Percentiles rank a stretch among this genome's conserved stretches.
These are phyloP conservation scores for Ferdinandea cuprea DNA, from an alignment of 2,888 invertebrate genomes.

Conservation along the genomic window DNA sequence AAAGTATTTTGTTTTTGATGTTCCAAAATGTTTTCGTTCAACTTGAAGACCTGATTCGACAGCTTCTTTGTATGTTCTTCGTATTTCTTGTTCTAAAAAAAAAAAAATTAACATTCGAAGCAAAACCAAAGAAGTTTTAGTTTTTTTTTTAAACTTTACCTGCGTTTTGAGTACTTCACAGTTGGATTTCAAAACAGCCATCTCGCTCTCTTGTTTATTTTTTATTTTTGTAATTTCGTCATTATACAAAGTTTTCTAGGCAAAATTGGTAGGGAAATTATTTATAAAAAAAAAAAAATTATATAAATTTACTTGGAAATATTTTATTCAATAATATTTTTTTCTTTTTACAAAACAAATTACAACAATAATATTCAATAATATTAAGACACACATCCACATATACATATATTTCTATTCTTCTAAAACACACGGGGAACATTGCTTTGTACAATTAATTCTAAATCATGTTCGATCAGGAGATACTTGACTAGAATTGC, in stretches of 20 bases:
- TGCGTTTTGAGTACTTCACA: slow-evolving; percentile 77
- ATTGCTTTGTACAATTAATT: slow-evolving; percentile 77
- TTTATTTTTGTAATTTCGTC: slow-evolving; percentile 82
- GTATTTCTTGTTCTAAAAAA: slow-evolving; percentile 79
- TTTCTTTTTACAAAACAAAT: slow-evolving; percentile 22
- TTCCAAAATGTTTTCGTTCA: slow-evolving; percentile 81
- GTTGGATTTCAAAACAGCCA: slow-evolving; percentile 76
- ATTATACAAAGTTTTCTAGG: slow-evolving; percentile 81
- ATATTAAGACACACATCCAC: slow-evolving; percentile 75
- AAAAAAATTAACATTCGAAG: not conserved
- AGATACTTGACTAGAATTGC: slow-evolving; percentile 76
- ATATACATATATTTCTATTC: slow-evolving; percentile 24
- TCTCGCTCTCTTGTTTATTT: slow-evolving; percentile 81
- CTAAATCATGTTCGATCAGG: slow-evolving; percentile 77
- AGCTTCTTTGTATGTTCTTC: slow-evolving; percentile 80
- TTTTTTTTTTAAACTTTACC: slow-evolving; percentile 76
- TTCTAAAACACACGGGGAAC: slow-evolving; percentile 76
- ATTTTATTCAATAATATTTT: slow-evolving; percentile 65
- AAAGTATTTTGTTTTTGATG: slow-evolving; percentile 81
- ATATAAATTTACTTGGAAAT: slow-evolving; percentile 38
- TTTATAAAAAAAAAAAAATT: slow-evolving; percentile 30
- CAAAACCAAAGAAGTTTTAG: too few species aligned
- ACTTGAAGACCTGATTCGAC: slow-evolving; percentile 80
- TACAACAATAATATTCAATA: slow-evolving; percentile 41
- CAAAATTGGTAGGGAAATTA: slow-evolving; percentile 60